A percentile compares a stretch with the other conserved stretches of the same genome.
These are phyloP conservation scores for Galerucella pusilla DNA, from an alignment of 2,888 invertebrate species.

Conservation along the genomic window DNA sequence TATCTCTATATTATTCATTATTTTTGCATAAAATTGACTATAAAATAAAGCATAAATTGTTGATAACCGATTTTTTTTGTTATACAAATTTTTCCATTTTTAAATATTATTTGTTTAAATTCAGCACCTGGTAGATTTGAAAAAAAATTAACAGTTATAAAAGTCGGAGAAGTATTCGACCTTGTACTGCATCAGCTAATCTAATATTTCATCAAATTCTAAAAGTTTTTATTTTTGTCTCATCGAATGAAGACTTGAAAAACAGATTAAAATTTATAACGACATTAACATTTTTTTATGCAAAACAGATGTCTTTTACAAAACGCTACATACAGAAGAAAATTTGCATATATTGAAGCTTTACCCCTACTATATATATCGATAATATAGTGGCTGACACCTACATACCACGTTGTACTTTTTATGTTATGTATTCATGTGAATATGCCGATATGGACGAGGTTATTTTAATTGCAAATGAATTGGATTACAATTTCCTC, in stretches of 20 bases:
- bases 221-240: slow-evolving; percentile 9
- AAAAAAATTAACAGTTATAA: background rate
- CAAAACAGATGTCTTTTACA: slow-evolving; percentile 30
- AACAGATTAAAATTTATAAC: slow-evolving; percentile 21
- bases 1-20: too few relatives aligned
- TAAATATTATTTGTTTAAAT: background rate
- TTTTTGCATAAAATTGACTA: too few relatives aligned
- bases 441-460: slow-evolving; percentile 32
- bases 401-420: slow-evolving; percentile 20
- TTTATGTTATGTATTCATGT: slow-evolving; percentile 30
- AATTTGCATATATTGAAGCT: slow-evolving; percentile 23
- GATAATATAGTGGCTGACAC: slow-evolving; percentile 27
- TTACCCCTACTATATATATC: slow-evolving; percentile 5
- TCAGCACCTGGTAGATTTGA: background rate
- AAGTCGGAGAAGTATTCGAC: background rate
- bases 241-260: background rate
- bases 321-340: slow-evolving; percentile 29
- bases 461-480: slow-evolving; percentile 33
- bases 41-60: too few relatives aligned
- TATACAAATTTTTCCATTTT: background rate
- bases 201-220: slow-evolving; percentile 12
- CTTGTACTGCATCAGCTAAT: slow-evolving; percentile 16
- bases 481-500: slow-evolving; percentile 19
- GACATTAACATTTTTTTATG: slow-evolving; percentile 23
- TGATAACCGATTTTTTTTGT: too few relatives aligned